Percentiles rank a stretch among this genome's conserved stretches.
These are phyloP conservation scores for Holothuria leucospilota DNA, from an alignment of 53 echinoderm and acorn worm genomes.

Conservation along the genomic window DNA sequence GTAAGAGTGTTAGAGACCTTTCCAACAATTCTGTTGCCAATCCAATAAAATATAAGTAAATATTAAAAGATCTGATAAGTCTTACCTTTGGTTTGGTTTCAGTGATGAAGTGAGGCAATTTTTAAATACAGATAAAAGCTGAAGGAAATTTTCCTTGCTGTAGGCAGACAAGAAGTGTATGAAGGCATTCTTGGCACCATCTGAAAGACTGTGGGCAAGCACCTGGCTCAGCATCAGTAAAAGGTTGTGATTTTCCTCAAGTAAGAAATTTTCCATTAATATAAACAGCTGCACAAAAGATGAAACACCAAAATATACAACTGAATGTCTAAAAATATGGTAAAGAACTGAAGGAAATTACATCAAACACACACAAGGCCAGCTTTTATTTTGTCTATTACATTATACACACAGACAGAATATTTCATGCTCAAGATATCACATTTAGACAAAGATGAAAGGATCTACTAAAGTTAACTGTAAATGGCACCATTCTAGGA, in stretches of 20 bases:
- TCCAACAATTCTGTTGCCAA: too few relatives aligned
- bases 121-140: conserved; percentile 74
- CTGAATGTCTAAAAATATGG: too few relatives aligned
- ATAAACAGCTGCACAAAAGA: conserved; percentile 70
- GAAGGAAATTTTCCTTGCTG: conserved; percentile 67
- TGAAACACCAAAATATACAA: neutral
- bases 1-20: too few relatives aligned
- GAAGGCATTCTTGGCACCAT: conserved; percentile 59
- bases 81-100: conserved; percentile 86
- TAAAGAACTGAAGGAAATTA: too few relatives aligned
- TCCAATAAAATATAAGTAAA: too few relatives aligned
- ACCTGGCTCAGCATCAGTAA: conserved; percentile 79
- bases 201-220: conserved; percentile 62
- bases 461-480: too few relatives aligned
- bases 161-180: conserved; percentile 68
- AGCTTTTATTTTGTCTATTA: too few relatives aligned
- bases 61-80: neutral
- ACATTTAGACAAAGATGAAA: too few relatives aligned
- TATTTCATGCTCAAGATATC: too few relatives aligned
- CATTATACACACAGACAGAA: too few relatives aligned
- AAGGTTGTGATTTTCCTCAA: conserved; percentile 71
- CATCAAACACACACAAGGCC: too few relatives aligned
- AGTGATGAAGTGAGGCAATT: conserved; percentile 71
- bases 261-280: conserved; percentile 76
- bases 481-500: too few relatives aligned